Evolutionary conservation across 2,113 vertebrate genomes (phyloP), one percentile per base, ranked within the genome.

Genomic region (Cebidichthys violaceus): DNA sequence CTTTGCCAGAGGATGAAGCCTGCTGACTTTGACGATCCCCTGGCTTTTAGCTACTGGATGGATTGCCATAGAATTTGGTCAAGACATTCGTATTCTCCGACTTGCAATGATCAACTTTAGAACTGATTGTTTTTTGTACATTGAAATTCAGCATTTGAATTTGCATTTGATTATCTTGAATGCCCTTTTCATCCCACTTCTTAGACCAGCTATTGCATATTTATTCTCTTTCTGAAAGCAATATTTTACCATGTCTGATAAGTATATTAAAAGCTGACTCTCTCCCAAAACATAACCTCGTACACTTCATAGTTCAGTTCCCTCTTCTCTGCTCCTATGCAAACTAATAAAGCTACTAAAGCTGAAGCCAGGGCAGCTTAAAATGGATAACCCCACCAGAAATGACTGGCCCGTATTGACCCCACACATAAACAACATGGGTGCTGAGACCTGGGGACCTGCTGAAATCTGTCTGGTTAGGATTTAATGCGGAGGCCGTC

Each of bases 391-490:
- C 67, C 70, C 74, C 84, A 82, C n/a, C 87, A 80, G 59, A 87
- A 84, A 83, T 70, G 72, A 66, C 67, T 79, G 57, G 57, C 83
- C 74, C 37, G 15, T 64, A 50, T 67, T 90, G 88, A 90, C 90
- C 85, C 81, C 31, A 66, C 84, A 89, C 75, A 88, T 64, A 85
- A 89, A 88, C 80, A 90, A 79, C 80, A 86, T 77, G 75, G 79
- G 54, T 52, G 50, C 78, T 64, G 85, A 92, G 87, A 85, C 79
- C 89, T 29, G 31, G 70, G 79, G 78, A 88, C 87, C 86, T 52
- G 84, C 77, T 57, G 70, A 81, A 90, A 85, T 86, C 84, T 81
- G 80, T 86, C 91, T 90, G 37, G 71, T 86, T 90, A 85, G 68
- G 89, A 88, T 86, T 88, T 84, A 89, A 91, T 78, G 85, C 71